These are phyloP conservation scores for Drosophila simulans DNA, from an alignment of 1,140 invertebrate genomes.

Conservation along the genomic window DNA sequence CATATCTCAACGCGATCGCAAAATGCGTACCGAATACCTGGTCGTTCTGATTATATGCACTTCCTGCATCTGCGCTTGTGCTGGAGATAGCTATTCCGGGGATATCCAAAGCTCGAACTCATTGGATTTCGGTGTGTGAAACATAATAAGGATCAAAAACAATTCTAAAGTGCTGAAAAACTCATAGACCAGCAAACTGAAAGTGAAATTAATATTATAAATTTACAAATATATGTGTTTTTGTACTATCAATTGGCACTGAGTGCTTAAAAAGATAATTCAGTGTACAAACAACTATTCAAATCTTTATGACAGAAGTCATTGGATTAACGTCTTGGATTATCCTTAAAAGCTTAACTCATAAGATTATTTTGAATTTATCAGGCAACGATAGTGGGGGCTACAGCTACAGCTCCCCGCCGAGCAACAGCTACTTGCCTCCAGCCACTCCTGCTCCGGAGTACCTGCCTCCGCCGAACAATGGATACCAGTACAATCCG, in stretches of 20 bases:
- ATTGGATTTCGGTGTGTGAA: constrained; percentile 74
- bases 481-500: constrained; percentile 71
- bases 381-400: constrained; percentile 28
- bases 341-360: too few species aligned
- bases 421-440: constrained; percentile 34
- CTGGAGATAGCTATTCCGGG: constrained; percentile 85
- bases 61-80: constrained; percentile 21
- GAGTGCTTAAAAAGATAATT: too few species aligned
- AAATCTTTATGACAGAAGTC: too few species aligned
- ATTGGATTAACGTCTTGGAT: too few species aligned
- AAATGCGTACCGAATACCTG: constrained; percentile 47
- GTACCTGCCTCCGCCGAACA: constrained; percentile 28
- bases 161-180: background rate
- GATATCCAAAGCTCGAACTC: constrained; percentile 85
- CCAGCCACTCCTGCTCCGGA: constrained; percentile 19
- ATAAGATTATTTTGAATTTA: background rate
- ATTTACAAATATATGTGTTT: too few species aligned
- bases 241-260: too few species aligned
- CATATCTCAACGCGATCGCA: constrained; percentile 27
- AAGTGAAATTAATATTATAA: too few species aligned
- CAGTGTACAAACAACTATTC: too few species aligned
- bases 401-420: constrained; percentile 23
- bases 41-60: constrained; percentile 22
- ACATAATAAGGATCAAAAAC: background rate
- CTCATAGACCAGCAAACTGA: too few species aligned